Conservation (phyloP, 2,113 vertebrate species). For the Otus sunia region DNA sequence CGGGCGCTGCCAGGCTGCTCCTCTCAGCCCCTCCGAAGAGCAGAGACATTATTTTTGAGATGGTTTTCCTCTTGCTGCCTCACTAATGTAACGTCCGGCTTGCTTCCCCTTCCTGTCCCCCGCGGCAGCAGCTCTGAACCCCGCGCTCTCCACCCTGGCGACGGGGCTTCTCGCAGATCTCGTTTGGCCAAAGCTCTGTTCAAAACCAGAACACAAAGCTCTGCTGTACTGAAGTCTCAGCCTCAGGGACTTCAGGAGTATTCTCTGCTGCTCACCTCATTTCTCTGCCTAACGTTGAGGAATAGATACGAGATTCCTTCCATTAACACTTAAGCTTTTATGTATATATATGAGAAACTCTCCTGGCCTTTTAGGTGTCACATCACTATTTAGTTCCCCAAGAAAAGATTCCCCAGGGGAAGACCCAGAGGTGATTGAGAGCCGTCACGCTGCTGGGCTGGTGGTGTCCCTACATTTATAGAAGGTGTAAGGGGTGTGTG, state of each 20-base stretch:
- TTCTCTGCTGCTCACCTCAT: not conserved
- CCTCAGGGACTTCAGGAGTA: not conserved
- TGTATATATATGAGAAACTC: not conserved
- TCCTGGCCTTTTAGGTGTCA: not conserved
- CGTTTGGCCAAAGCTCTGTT: not conserved
- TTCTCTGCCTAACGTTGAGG: not conserved
- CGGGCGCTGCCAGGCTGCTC: not conserved
- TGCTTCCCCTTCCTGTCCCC: not conserved
- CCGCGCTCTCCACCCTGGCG: not conserved
- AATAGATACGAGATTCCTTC: not conserved
- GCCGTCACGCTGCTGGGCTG: not conserved
- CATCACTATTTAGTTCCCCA: not conserved
- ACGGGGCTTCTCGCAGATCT: not conserved
- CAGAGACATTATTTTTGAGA: not conserved
- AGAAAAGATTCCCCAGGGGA: not conserved
- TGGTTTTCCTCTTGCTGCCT: not conserved
- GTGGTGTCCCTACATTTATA: not conserved
- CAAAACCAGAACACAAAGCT: too few relatives aligned
- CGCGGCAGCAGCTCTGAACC: not conserved
- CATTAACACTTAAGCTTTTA: not conserved
- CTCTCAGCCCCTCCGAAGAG: not conserved
- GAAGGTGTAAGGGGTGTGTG: not conserved
- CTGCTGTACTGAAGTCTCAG: not conserved
- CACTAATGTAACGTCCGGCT: not conserved
- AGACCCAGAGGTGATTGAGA: not conserved